A percentile compares a stretch with the other conserved stretches of the same genome.
Conservation (phyloP, 92 coral and sea anemone genomes). For the Scolanthus callimorphus region DNA sequence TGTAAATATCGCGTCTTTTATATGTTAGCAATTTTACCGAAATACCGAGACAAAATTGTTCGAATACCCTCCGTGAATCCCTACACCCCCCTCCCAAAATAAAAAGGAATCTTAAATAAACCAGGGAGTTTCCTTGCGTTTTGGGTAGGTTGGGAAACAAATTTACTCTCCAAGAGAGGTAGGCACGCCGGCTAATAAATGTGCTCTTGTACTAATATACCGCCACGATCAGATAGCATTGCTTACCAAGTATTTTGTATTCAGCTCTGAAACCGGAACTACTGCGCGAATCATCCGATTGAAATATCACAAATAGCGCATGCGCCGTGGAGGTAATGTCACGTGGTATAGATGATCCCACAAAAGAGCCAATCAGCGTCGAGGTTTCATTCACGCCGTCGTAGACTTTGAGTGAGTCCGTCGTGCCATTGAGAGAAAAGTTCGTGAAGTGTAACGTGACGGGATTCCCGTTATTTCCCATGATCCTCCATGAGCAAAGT, state of each 20-base stretch:
- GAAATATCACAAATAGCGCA: slow-evolving; percentile 39
- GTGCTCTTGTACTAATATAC: too few species aligned
- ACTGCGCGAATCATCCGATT: slow-evolving; percentile 20
- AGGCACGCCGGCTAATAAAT: too few species aligned
- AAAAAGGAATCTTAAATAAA: too few species aligned
- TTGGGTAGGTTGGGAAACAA: too few species aligned
- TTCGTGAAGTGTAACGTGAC: slow-evolving; percentile 9
- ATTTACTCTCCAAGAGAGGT: too few species aligned
- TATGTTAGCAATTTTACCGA: too few species aligned
- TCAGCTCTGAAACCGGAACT: slow-evolving; percentile 30
- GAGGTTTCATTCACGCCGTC: slow-evolving; percentile 34
- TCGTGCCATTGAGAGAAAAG: slow-evolving; percentile 12
- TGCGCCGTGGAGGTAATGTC: slow-evolving; percentile 39
- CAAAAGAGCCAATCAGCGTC: slow-evolving; percentile 23
- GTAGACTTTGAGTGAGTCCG: slow-evolving; percentile 20
- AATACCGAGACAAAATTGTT: too few species aligned
- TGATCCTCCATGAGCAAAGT: slow-evolving; percentile 48
- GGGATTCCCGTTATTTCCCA: slow-evolving; percentile 22
- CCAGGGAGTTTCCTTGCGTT: too few species aligned
- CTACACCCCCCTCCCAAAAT: too few species aligned
- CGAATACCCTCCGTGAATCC: too few species aligned
- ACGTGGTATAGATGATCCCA: slow-evolving; percentile 18
- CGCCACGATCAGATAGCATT: too few species aligned
- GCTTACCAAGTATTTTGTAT: slow-evolving; percentile 3
- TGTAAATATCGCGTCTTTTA: too few species aligned